Conservation (phyloP, 2,797 vertebrate genomes). For the Chelon auratus region DNA sequence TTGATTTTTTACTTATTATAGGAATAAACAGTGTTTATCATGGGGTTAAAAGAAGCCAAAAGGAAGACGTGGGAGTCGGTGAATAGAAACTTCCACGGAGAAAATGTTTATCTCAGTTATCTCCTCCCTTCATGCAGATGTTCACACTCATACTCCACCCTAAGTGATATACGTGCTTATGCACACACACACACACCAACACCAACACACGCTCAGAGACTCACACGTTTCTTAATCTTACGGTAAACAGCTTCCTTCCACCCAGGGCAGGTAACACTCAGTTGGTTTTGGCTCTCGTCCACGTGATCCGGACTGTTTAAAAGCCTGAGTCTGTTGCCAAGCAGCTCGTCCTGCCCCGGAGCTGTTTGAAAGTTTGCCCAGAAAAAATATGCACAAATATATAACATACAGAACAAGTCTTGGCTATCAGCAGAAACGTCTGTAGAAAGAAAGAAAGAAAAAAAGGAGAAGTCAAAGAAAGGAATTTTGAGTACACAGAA, state of each 20-base stretch:
- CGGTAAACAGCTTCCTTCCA: constrained; percentile 69
- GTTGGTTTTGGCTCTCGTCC: constrained; percentile 74
- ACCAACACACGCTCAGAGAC: constrained; percentile 21
- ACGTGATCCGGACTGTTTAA: constrained; percentile 65
- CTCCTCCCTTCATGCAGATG: constrained; percentile 52
- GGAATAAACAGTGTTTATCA: constrained; percentile 9
- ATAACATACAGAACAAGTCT: constrained; percentile 8
- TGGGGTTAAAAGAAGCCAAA: constrained; percentile 2
- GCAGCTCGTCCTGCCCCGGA: constrained; percentile 56
- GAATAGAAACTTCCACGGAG: constrained; percentile 1
- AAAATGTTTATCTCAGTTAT: constrained; percentile 31
- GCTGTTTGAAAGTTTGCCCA: constrained; percentile 62
- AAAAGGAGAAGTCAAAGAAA: constrained; percentile 63
- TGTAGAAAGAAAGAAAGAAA: constrained; percentile 3
- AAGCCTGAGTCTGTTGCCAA: constrained; percentile 60
- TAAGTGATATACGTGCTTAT: constrained; percentile 43
- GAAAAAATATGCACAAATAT: constrained; percentile 56
- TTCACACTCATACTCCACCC: constrained; percentile 60
- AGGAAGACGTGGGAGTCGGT: constrained; percentile 15
- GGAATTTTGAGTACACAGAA: constrained; percentile 38
- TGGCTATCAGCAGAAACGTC: neutral
- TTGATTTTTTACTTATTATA: neutral
- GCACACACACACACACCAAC: constrained; percentile 38
- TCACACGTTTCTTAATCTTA: constrained; percentile 60
- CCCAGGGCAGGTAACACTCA: constrained; percentile 74